A percentile compares a stretch with the other conserved stretches of the same genome.
These are phyloP conservation scores for Eubucco bourcierii DNA, from an alignment of 2,113 vertebrate species.

Conservation along the genomic window DNA sequence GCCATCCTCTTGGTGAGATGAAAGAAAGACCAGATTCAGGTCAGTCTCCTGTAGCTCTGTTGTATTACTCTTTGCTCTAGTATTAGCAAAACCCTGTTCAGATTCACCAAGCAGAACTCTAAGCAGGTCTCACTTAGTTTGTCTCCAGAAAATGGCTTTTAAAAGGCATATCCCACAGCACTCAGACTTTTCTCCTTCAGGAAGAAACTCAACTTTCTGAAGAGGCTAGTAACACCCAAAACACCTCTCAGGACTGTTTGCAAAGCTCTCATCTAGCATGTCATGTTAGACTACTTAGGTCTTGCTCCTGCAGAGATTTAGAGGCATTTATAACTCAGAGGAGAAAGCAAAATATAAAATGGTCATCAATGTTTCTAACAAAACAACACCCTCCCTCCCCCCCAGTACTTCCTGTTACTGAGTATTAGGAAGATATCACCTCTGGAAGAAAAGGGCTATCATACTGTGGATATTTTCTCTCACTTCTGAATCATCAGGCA, in stretches of 20 bases:
- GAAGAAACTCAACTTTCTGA: background rate
- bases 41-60: background rate
- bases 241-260: slow-evolving; percentile 4
- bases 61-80: background rate
- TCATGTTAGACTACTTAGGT: background rate
- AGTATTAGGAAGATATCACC: background rate
- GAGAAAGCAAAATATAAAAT: background rate
- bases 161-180: background rate
- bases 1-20: background rate
- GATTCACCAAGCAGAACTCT: background rate
- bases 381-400: background rate
- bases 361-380: background rate
- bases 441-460: background rate
- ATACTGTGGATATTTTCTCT: background rate
- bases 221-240: background rate
- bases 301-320: background rate
- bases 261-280: background rate
- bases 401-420: background rate
- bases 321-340: background rate
- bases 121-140: background rate
- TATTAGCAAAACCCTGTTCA: background rate
- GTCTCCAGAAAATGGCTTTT: background rate
- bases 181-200: background rate
- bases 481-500: background rate
- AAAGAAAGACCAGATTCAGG: background rate